Evolutionary conservation across 2,888 invertebrate genomes (phyloP), one percentile per base, ranked within the genome.

Genomic region (Leucophora obtusa): DNA sequence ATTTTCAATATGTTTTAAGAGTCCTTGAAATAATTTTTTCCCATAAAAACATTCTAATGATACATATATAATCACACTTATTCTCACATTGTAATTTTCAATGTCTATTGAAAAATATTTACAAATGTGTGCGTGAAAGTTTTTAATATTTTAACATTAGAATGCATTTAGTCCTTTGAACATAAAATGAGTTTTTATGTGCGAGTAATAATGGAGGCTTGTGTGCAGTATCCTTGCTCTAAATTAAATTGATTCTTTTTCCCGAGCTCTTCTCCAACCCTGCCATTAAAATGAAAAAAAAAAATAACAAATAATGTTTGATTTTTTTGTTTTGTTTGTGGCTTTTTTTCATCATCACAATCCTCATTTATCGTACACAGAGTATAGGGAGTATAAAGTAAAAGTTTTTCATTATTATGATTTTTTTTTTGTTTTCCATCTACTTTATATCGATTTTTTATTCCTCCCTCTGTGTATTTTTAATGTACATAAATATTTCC

Each of bases 161-260:
- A 33, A 63, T 72, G 56, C 47, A 63, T 58, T 72, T 56, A 24
- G 35, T 50, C 24, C 24, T 62, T 58, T 56, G n/a, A 76, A 70
- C 54, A 50, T 24, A 63, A 58, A 51, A 63, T 56, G 68, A 69
- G 15, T 38, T 56, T 62, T 33, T 58, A 5, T 33, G 8, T 58
- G 24, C 24, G 8, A 11, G 14, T 54, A 15, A 63, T 9, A 28
- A 10, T 28, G 59, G 35, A 59, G 69, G 65, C 72, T 50, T 66
- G 43, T 68, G 17, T 63, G 47, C 54, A 59, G 14, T 77, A 81
- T 81, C 81, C 81, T 81, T 81, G 81, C 73, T 81, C 81, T 15
- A 77, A 81, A 81, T 81, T 73, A 63, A 73, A 73, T 77, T 77
- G 73, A 80, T 80, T 74, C 69, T 50, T 17, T 35, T 54, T 60